A percentile compares a stretch with the other conserved stretches of the same genome.
Conservation (phyloP, 2,888 invertebrate species). For the Nasonia oneida region DNA sequence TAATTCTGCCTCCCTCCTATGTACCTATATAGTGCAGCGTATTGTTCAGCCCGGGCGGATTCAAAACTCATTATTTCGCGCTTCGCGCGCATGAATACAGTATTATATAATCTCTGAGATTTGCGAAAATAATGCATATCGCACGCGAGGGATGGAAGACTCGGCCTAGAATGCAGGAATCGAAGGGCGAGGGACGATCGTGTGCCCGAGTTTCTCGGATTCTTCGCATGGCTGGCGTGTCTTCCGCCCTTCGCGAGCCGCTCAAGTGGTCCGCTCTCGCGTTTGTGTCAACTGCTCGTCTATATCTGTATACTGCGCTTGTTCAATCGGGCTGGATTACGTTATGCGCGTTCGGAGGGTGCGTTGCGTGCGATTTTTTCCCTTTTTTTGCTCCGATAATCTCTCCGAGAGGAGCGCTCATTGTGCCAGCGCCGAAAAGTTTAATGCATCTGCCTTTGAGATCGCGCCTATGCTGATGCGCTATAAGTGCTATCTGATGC, state of each 20-base stretch:
- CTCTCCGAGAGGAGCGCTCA: slow-evolving; percentile 32
- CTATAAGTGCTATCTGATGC: slow-evolving; percentile 38
- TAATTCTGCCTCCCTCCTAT: background rate
- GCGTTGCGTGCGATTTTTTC: slow-evolving; percentile 32
- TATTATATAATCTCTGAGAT: slow-evolving; percentile 3
- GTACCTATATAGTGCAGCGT: slow-evolving; percentile 9
- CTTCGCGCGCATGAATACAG: slow-evolving; percentile 29
- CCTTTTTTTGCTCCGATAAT: slow-evolving; percentile 20
- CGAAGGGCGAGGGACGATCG: slow-evolving; percentile 2
- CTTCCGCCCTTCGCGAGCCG: background rate
- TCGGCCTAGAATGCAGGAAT: slow-evolving; percentile 6
- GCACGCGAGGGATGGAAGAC: background rate
- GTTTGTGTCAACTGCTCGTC: background rate
- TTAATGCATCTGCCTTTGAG: slow-evolving; percentile 50
- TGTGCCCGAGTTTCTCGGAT: slow-evolving; percentile 51
- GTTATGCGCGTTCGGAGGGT: background rate
- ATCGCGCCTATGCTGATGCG: background rate
- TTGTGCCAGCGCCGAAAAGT: slow-evolving; percentile 32
- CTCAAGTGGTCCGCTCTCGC: background rate
- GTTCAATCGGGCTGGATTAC: background rate
- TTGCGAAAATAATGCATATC: slow-evolving; percentile 2
- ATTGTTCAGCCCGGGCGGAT: slow-evolving; percentile 27
- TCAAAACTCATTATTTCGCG: slow-evolving; percentile 53
- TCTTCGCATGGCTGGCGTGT: slow-evolving; percentile 35
- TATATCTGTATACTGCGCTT: background rate